Evolutionary conservation across 2,888 invertebrate genomes (phyloP), one percentile per base, ranked within the genome.

Genomic region (Galerucella pusilla): DNA sequence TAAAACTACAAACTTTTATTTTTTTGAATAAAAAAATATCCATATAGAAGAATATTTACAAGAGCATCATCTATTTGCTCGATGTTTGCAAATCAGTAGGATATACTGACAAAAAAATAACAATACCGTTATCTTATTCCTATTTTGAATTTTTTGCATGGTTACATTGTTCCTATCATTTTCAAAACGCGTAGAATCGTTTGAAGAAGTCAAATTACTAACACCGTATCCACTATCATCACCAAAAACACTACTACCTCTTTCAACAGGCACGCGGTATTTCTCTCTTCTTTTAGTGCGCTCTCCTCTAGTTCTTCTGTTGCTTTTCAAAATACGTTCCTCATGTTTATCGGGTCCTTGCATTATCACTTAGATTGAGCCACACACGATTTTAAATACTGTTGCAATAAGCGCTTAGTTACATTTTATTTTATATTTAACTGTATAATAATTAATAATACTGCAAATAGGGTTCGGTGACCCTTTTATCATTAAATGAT

Each of bases 221-320:
- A 76, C 46, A 63, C 74, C 74, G 75, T 74, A 69, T 61, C 68
- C 68, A 54, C 70, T 76, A 68, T 75, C 73, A 67, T 78, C 79
- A 52, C 52, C 25, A 66, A 66, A 66, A 14, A 66, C 52, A 66
- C 73, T 68, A 46, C 76, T 76, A 65, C 75, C 75, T 45, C 77
- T 73, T 49, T 79, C 81, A 57, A 79, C 80, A 20, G 79, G 78
- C 76, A 83, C 78, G 73, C 85, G 80, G 80, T 85, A 86, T 72
- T 85, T 77, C 79, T 86, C 84, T 65, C 87, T 83, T 75, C 86
- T 80, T 80, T 85, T 86, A 16, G 84, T 86, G 66, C 86, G 81
- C 79, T 87, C 86, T 73, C 83, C 80, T 61, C 87, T 84, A 59
- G 85, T 85, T 80, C 85, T 82, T 71, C 86, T 80, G 75, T 81